phyloP scores from a whole-genome alignment of 1,140 invertebrate species.

The Agrilus planipennis region DNA sequence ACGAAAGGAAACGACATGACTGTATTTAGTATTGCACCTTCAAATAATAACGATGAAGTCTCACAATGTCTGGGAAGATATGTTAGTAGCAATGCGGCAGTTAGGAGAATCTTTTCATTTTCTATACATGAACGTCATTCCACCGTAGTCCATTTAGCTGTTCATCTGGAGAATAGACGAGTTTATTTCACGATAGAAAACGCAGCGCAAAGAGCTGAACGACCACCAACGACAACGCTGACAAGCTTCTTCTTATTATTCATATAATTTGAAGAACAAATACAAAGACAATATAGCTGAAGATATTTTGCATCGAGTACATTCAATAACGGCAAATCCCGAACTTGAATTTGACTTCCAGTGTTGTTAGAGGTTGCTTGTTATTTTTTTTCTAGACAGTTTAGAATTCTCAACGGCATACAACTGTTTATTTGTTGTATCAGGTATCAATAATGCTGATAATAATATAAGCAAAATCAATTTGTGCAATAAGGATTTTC shows the following conservation, averaged over 20 bases:
- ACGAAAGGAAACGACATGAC: constrained; percentile 3
- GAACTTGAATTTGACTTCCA: too few relatives aligned
- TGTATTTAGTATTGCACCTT: constrained; percentile 1
- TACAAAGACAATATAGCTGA: background rate
- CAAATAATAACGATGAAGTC: constrained; percentile 1
- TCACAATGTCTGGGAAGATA: constrained; percentile 3
- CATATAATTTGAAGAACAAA: background rate
- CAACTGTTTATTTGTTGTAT: too few relatives aligned
- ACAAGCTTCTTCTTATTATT: constrained; percentile 26
- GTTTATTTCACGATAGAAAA: constrained; percentile 29
- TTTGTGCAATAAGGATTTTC: too few relatives aligned
- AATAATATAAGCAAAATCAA: too few relatives aligned
- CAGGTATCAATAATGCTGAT: too few relatives aligned
- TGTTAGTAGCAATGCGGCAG: background rate
- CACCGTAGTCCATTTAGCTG: constrained; percentile 1
- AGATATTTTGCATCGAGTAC: too few relatives aligned
- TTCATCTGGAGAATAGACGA: too few relatives aligned
- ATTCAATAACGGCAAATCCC: too few relatives aligned
- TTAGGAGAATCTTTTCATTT: constrained; percentile 2
- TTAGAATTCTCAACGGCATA: too few relatives aligned
- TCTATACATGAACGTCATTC: constrained; percentile 2
- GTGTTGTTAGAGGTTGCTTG: too few relatives aligned
- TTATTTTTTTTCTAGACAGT: too few relatives aligned
- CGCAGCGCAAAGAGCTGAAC: constrained; percentile 14
- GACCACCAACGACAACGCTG: constrained; percentile 30